phyloP scores from a whole-genome alignment of 2,113 vertebrate species.

The Nerophis ophidion region DNA sequence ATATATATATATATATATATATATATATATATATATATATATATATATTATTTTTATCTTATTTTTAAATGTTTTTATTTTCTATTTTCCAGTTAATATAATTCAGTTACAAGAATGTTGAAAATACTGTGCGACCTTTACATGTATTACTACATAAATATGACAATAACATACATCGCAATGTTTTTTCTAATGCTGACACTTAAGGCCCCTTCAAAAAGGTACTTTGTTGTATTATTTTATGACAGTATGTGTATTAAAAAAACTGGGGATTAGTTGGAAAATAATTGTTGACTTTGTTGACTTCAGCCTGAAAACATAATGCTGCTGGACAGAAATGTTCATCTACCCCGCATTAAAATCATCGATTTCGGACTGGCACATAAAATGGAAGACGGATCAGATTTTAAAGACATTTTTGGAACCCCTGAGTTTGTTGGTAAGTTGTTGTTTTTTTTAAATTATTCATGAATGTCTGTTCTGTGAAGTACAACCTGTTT shows the following conservation, averaged over 20 bases:
- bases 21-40: too few species aligned
- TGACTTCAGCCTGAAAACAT: slow-evolving; percentile 92
- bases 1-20: too few species aligned
- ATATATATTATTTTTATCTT: too few species aligned
- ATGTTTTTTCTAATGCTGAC: slow-evolving; percentile 44
- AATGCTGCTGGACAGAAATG: slow-evolving; percentile 91
- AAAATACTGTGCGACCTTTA: too few species aligned
- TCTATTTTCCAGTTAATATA: too few species aligned
- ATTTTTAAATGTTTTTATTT: too few species aligned
- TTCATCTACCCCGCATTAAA: slow-evolving; percentile 85
- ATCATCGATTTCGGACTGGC: slow-evolving; percentile 96
- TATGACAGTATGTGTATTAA: not conserved
- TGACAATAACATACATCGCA: slow-evolving; percentile 1
- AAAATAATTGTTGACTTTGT: slow-evolving; percentile 18
- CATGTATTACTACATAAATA: not conserved
- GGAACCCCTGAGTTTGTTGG: slow-evolving; percentile 97
- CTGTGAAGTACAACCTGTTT: slow-evolving; percentile 11
- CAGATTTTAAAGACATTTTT: slow-evolving; percentile 96
- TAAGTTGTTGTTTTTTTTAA: slow-evolving; percentile 61
- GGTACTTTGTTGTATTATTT: slow-evolving; percentile 30
- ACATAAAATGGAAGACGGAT: slow-evolving; percentile 88
- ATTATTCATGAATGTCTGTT: not conserved
- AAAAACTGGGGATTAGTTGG: not conserved
- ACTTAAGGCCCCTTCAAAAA: slow-evolving; percentile 31
- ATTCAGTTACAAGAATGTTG: too few species aligned